Evolutionary conservation across 2,113 vertebrate genomes (phyloP).

Genomic region (Callopanchax toddi): DNA sequence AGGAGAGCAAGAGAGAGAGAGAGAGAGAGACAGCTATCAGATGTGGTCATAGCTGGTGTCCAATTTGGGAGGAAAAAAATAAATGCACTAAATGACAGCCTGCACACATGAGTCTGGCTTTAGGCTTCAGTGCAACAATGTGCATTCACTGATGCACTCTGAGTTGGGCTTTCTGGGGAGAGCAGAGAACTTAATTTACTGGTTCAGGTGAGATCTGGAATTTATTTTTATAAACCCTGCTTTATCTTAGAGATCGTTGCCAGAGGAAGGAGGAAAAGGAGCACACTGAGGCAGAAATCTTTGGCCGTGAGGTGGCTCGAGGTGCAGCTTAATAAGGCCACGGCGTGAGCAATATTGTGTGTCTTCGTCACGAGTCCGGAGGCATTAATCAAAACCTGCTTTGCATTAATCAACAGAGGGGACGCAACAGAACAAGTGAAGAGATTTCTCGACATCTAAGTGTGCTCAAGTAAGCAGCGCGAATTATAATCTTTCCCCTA

Average conservation of each 20-base stretch:
- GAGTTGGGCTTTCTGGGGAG: conserved; percentile 9
- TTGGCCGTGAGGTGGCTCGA: conserved; percentile 1
- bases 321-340: conserved; percentile 3
- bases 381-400: conserved; percentile 10
- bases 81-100: neutral
- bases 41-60: neutral
- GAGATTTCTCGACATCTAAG: conserved; percentile 17
- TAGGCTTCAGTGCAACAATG: neutral
- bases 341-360: conserved; percentile 1
- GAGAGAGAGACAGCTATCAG: no score
- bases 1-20: no score
- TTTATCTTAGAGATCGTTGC: conserved; percentile 17
- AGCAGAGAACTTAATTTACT: neutral
- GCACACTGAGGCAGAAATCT: conserved; percentile 15
- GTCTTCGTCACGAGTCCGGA: conserved; percentile 1
- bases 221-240: conserved; percentile 22
- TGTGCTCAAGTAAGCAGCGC: conserved; percentile 34
- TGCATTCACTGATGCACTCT: neutral
- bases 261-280: conserved; percentile 19
- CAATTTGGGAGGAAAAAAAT: neutral
- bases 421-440: neutral
- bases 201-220: conserved; percentile 10
- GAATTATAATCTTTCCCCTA: conserved; percentile 37
- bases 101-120: neutral
- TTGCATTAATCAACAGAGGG: conserved; percentile 12